Evolutionary conservation across 2,888 invertebrate species (phyloP).

Genomic region (Parnassius glacialis): DNA sequence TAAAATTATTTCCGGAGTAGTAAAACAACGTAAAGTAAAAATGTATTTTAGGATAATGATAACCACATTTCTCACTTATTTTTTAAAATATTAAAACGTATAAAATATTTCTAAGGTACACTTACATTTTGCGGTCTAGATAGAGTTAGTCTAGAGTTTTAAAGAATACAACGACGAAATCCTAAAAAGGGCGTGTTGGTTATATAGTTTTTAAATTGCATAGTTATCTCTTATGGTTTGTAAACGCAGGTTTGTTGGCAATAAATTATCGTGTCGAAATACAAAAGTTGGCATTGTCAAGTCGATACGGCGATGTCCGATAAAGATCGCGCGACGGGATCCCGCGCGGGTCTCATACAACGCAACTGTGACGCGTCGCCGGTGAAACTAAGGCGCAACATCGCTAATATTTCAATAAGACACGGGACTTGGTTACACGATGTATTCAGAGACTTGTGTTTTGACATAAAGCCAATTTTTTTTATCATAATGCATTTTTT

Average conservation of each 20-base stretch:
- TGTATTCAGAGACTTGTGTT: too few relatives aligned
- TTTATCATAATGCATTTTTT: too few relatives aligned
- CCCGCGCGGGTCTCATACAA: slow-evolving; percentile 30
- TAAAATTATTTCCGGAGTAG: too few relatives aligned
- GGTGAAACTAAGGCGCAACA: slow-evolving; percentile 36
- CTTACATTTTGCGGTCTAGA: too few relatives aligned
- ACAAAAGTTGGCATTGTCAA: slow-evolving; percentile 76
- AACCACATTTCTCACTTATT: too few relatives aligned
- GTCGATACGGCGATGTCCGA: slow-evolving; percentile 72
- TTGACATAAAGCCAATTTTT: too few relatives aligned
- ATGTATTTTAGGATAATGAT: too few relatives aligned
- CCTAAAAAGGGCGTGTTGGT: slow-evolving; percentile 42
- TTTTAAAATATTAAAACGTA: too few relatives aligned
- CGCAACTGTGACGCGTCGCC: slow-evolving; percentile 22
- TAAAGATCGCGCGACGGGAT: slow-evolving; percentile 58
- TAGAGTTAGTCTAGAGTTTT: too few relatives aligned
- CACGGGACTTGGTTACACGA: too few relatives aligned
- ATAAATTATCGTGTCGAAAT: slow-evolving; percentile 75
- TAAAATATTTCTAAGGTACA: too few relatives aligned
- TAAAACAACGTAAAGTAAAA: too few relatives aligned
- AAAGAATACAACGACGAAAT: background rate
- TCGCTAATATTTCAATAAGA: background rate
- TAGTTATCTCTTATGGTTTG: slow-evolving; percentile 60
- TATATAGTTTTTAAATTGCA: slow-evolving; percentile 57
- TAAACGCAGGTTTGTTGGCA: slow-evolving; percentile 65